Evolutionary conservation across 37 sponge, comb jelly and placozoan species (phyloP), one percentile per base, ranked within the genome.

Genomic region (Agelas oroides): DNA sequence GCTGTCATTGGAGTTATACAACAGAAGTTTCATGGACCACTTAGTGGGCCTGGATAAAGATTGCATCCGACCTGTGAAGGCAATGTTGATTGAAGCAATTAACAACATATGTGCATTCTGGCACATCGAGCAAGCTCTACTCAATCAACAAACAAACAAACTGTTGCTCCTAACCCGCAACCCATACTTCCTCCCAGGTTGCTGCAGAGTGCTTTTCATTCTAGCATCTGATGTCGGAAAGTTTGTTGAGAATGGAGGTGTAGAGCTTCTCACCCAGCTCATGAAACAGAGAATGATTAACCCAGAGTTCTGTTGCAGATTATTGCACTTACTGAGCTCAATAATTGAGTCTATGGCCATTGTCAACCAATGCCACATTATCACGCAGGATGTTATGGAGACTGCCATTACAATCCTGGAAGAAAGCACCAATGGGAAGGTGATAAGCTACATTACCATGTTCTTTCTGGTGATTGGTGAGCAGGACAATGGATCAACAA

Each of bases 151-250:
- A 0, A 38, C 89, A 46, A 78, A 89, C 71, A 28, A 71, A 2
- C 27, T 17, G 12, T 71, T 91, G 0, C 35, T 91, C 23, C 23
- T 40, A 34, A 73, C 78, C 24, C 87, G 35, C 0, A 73, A 77
- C n/a, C 60, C 75, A 16, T 56, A 30, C 70, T 62, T 79, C 23
- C 70, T 94, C 32, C 61, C 79, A 41, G 93, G 92, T 33, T 89
- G 87, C 65, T 86, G 90, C 32, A 70, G 96, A 33, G 87, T 92
- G 18, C 90, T 95, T 6, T 93, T 89, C 65, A 95, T 92, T 32
- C 62, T 95, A 14, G 83, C 90, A 0, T 86, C 93, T 16, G 83
- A 90, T 15, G 96, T 92, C 65, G 40, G 91, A 39, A 21, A 75
- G 61, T 77, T 90, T 57, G 83, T 90, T 21, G 87, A 87, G 36